A percentile compares a stretch with the other conserved stretches of the same genome.
These are phyloP conservation scores for Protonemura montana DNA, from an alignment of 2,888 invertebrate species.

Conservation along the genomic window DNA sequence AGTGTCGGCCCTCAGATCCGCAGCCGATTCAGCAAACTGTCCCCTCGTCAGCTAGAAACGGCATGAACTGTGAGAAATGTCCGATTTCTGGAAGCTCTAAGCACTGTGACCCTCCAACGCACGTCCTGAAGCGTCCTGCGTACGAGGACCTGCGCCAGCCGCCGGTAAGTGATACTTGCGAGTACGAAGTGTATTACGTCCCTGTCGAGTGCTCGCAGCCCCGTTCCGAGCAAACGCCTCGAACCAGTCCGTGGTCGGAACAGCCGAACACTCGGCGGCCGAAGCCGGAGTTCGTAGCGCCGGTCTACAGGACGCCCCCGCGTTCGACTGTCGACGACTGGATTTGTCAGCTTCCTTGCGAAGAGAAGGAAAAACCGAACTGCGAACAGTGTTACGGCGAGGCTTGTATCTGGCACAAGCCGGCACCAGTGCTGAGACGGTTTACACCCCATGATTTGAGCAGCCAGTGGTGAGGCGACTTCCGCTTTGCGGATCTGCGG, in stretches of 20 bases:
- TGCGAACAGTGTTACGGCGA: not conserved
- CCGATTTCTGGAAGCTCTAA: no score
- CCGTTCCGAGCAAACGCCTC: not conserved
- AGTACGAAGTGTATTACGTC: not conserved
- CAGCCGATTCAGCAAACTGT: not conserved
- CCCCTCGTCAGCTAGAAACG: not conserved
- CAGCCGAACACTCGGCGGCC: not conserved
- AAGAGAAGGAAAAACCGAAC: not conserved
- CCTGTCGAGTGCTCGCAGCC: not conserved
- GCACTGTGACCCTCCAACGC: conserved; percentile 17
- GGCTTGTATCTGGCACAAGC: not conserved
- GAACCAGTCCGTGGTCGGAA: not conserved
- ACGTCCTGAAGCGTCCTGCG: conserved; percentile 13
- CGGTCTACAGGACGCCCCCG: not conserved
- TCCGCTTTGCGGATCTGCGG: not conserved
- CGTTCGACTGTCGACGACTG: conserved; percentile 5
- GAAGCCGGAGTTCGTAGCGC: not conserved
- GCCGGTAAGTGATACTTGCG: not conserved
- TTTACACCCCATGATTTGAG: not conserved
- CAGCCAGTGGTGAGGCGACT: not conserved
- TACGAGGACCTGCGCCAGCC: not conserved
- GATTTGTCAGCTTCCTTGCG: not conserved
- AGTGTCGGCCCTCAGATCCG: not conserved
- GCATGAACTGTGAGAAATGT: not conserved
- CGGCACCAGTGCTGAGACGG: not conserved